These are phyloP conservation scores for Colostygia pectinataria DNA, from an alignment of 2,888 invertebrate genomes.

Conservation along the genomic window DNA sequence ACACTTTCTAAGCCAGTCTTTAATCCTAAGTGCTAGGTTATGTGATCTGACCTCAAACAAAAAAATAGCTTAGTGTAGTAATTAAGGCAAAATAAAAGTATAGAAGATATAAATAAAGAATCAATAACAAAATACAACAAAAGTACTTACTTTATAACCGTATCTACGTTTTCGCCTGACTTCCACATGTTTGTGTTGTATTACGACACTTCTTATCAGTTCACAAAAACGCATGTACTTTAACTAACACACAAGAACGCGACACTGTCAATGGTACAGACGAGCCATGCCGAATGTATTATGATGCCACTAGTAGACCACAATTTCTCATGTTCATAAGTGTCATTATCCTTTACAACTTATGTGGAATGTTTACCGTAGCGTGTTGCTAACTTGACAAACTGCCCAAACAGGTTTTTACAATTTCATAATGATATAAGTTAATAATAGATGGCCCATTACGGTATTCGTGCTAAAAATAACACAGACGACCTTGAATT, in stretches of 20 bases:
- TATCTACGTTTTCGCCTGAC: slow-evolving; percentile 40
- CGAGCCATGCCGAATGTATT: slow-evolving; percentile 5
- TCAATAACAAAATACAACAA: background rate
- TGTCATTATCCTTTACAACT: background rate
- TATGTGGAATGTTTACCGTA: background rate
- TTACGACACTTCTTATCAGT: slow-evolving; percentile 30
- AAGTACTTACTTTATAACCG: slow-evolving; percentile 51
- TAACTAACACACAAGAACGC: no score
- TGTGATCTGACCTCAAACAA: no score
- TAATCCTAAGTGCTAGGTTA: no score
- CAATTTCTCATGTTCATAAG: background rate
- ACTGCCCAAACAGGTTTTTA: slow-evolving; percentile 18
- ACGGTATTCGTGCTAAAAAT: no score
- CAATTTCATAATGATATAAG: no score
- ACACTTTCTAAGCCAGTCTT: no score
- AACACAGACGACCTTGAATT: no score
- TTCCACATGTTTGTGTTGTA: slow-evolving; percentile 47
- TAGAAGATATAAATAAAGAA: slow-evolving; percentile 1
- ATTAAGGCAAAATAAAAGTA: background rate
- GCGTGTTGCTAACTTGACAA: slow-evolving; percentile 10
- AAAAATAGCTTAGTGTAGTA: no score
- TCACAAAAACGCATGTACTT: no score
- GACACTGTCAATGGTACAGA: slow-evolving; percentile 6
- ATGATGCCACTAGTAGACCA: background rate
- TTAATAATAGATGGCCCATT: no score